These are phyloP conservation scores for Ispidina lecontei DNA, from an alignment of 2,797 vertebrate genomes.

Conservation along the genomic window DNA sequence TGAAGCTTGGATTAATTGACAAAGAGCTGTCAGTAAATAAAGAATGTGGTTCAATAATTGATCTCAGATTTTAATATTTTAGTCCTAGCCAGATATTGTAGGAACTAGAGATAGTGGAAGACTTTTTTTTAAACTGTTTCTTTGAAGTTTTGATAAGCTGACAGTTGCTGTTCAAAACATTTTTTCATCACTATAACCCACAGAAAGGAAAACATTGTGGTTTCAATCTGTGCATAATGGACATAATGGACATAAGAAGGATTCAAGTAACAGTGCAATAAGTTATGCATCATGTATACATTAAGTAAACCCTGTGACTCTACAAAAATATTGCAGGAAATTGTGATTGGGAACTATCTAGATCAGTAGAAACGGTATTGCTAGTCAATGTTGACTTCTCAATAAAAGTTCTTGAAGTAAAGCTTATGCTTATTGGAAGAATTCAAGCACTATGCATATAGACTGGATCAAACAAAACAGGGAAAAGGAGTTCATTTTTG, in stretches of 20 bases:
- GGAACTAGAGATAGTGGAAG: conserved; percentile 37
- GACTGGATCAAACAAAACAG: conserved; percentile 14
- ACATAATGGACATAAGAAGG: neutral
- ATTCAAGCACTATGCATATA: neutral
- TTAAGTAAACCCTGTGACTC: neutral
- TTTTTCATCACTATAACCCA: conserved; percentile 26
- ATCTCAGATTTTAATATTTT: conserved; percentile 75
- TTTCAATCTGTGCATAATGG: neutral
- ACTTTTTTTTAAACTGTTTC: conserved; percentile 19
- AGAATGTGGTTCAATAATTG: conserved; percentile 72
- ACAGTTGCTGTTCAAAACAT: conserved; percentile 36
- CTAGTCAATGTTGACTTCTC: neutral
- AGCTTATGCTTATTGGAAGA: neutral
- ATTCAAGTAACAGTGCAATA: neutral
- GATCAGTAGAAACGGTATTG: neutral
- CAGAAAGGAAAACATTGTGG: neutral
- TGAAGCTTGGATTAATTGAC: conserved; percentile 46
- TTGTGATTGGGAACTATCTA: neutral
- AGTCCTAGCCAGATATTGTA: conserved; percentile 38
- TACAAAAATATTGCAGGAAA: conserved; percentile 10
- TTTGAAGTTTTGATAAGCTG: conserved; percentile 55
- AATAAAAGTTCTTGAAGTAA: neutral
- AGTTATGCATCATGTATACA: neutral
- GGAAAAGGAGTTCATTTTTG: neutral
- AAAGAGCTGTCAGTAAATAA: conserved; percentile 61